Percentiles rank a stretch among this genome's conserved stretches.
phyloP scores from a whole-genome alignment of 2,113 vertebrate species.

The Isurus oxyrinchus region DNA sequence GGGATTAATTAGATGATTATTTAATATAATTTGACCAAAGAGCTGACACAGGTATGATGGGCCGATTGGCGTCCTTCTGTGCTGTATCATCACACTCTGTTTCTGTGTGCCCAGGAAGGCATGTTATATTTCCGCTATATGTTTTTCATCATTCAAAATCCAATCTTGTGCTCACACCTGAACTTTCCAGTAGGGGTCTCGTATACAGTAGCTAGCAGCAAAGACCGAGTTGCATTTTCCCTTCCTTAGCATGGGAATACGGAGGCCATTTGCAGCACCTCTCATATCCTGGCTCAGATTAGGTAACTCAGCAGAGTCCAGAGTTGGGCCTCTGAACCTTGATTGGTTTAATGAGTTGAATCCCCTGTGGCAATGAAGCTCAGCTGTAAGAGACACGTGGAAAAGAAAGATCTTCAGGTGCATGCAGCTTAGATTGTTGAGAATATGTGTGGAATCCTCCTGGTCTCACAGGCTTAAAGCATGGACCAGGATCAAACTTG shows the following conservation, averaged over 20 bases:
- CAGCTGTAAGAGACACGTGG: neutral
- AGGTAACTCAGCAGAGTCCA: neutral
- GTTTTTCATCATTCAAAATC: neutral
- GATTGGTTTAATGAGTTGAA: neutral
- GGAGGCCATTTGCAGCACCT: neutral
- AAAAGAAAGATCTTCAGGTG: neutral
- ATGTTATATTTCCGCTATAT: neutral
- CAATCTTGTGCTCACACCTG: neutral
- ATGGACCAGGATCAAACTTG: neutral
- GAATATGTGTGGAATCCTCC: neutral
- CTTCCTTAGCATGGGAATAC: neutral
- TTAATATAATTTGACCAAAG: neutral
- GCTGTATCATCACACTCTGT: neutral
- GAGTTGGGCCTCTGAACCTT: neutral
- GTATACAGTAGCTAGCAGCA: neutral
- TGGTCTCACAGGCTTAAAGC: neutral
- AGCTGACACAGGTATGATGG: neutral
- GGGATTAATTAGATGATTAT: neutral
- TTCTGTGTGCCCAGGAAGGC: neutral
- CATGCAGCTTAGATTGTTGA: neutral
- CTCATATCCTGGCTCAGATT: neutral
- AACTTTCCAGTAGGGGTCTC: neutral
- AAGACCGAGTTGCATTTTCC: neutral
- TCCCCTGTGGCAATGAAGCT: neutral
- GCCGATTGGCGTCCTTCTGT: neutral